phyloP scores from a whole-genome alignment of 2,113 vertebrate species.

The Eurypyga helias region DNA sequence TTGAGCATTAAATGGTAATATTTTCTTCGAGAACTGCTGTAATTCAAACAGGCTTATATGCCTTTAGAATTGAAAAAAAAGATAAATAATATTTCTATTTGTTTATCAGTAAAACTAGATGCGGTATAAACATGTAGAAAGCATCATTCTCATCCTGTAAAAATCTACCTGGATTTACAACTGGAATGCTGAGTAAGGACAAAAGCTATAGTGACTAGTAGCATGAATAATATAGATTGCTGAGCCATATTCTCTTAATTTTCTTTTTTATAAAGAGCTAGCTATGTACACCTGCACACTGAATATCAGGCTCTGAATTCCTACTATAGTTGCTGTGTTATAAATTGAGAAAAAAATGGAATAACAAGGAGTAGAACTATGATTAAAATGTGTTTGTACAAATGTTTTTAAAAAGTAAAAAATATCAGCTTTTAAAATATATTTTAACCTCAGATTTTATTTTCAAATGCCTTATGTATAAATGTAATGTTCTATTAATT shows the following conservation, averaged over 20 bases:
- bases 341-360: neutral
- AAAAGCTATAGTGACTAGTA: neutral
- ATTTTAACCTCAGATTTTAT: neutral
- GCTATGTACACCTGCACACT: neutral
- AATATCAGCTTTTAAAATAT: neutral
- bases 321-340: neutral
- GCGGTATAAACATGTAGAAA: neutral
- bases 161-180: neutral
- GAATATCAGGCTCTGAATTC: neutral
- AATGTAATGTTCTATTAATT: neutral
- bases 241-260: neutral
- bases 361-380: neutral
- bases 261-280: neutral
- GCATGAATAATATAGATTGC: neutral
- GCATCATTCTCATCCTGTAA: neutral
- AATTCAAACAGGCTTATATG: neutral
- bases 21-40: neutral
- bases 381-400: neutral
- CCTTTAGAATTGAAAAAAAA: neutral
- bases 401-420: neutral
- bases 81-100: neutral
- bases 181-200: neutral
- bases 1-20: neutral
- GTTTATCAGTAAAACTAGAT: neutral
- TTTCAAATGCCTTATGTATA: neutral